Evolutionary conservation across 2,797 vertebrate genomes (phyloP), one percentile per base, ranked within the genome.

Genomic region (Perodicticus potto): DNA sequence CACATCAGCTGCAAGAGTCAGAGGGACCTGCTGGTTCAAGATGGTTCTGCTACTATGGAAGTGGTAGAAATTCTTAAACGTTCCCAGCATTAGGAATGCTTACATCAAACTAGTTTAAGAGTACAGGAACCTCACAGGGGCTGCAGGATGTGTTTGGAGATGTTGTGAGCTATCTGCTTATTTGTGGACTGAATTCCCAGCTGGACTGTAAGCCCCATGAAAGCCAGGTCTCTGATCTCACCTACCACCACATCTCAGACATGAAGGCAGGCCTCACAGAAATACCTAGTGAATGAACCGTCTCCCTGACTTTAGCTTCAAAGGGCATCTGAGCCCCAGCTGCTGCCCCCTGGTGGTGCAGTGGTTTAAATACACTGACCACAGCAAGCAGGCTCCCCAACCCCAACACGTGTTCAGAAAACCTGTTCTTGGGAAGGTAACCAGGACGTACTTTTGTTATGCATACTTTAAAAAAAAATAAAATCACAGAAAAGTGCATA

Each of bases 341-440:
- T 49, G 49, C 49, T 49, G 49, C 49, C 14, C 49, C 49, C 49
- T 49, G 13, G 49, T 13, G 14, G 49, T 49, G 49, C 49, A 63
- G 34, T 59, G 59, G 59, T 34, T 78, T 77, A 91, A 88, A 45
- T 1, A 34, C 37, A 67, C n/a, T 67, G 19, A 45, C 20, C 37
- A 94, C 19, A 95, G 59, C 2, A 72, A 23, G 14, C 13, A 72
- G 9, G 63, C 22, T 97, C 63, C 93, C 55, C 80, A 94, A 95
- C 63, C 3, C 27, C 45, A 45, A 84, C 40, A 80, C 78, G 61
- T 72, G 11, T 40, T 65, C 13, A 34, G n/a, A 40, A 95, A 94
- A 67, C 70, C 34, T 80, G 83, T 57, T 95, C 14, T 49, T 57
- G 27, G 23, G 23, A 93, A 80, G 73, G 89, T 92, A 86, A 88